Percentiles rank a stretch among this genome's conserved stretches.
phyloP scores from a whole-genome alignment of 2,797 vertebrate species.

The Borostomias antarcticus region DNA sequence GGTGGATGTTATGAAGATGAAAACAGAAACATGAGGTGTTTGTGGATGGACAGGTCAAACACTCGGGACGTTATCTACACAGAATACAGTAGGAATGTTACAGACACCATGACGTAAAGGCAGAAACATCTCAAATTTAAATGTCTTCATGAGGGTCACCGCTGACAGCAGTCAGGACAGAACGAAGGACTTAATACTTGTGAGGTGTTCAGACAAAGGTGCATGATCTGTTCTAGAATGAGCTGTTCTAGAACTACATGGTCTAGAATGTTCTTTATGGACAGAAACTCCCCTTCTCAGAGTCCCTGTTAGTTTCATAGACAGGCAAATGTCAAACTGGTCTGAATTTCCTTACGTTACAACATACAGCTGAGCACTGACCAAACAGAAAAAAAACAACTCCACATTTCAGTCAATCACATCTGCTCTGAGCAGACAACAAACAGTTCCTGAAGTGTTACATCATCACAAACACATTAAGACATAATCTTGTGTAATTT shows the following conservation, averaged over 20 bases:
- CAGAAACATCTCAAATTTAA: background rate
- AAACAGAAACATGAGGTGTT: background rate
- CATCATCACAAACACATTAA: constrained; percentile 25
- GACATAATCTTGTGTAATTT: constrained; percentile 19
- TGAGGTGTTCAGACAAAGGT: background rate
- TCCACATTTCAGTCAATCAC: constrained; percentile 14
- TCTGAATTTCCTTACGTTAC: background rate
- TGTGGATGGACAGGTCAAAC: background rate
- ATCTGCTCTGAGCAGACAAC: constrained; percentile 27
- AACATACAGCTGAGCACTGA: constrained; percentile 9
- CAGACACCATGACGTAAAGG: background rate
- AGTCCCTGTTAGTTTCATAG: constrained; percentile 9
- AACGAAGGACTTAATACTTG: constrained; percentile 1
- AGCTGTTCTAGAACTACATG: background rate
- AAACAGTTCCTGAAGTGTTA: constrained; percentile 19
- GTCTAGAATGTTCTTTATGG: background rate
- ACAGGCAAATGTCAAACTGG: constrained; percentile 8
- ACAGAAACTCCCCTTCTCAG: background rate
- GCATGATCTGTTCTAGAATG: background rate
- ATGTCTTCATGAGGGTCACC: background rate
- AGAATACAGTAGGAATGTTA: background rate
- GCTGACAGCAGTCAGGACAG: background rate
- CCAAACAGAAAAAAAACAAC: background rate
- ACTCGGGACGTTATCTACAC: background rate
- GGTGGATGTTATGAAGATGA: background rate